A percentile compares a stretch with the other conserved stretches of the same genome.
These are phyloP conservation scores for Microcebus tavaratra DNA, from an alignment of 2,113 vertebrate species.

Conservation along the genomic window DNA sequence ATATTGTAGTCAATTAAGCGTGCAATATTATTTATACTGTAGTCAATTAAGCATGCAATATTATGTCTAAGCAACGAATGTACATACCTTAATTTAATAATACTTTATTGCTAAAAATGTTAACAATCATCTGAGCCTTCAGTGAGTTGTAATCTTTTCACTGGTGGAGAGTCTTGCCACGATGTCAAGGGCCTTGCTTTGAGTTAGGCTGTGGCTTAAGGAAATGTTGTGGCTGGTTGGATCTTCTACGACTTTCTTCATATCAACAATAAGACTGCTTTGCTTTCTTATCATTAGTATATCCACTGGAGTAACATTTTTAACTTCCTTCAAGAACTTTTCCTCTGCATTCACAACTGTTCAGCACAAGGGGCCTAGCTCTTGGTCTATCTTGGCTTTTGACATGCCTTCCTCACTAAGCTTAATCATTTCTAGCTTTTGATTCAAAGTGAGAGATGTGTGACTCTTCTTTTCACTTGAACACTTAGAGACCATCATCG, in stretches of 20 bases:
- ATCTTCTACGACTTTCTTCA: neutral
- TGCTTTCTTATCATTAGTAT: neutral
- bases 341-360: neutral
- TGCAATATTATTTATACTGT: neutral
- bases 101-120: neutral
- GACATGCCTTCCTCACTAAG: neutral
- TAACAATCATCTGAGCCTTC: neutral
- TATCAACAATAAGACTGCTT: neutral
- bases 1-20: neutral
- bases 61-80: neutral
- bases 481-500: neutral
- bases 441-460: neutral
- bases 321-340: neutral
- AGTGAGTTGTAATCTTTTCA: neutral
- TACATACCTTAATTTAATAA: neutral
- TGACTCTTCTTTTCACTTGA: neutral
- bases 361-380: neutral
- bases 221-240: neutral
- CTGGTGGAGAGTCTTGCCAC: neutral
- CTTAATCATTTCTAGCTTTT: neutral
- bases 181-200: neutral
- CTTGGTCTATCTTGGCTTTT: neutral
- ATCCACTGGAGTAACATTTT: neutral
- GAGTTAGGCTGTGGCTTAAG: neutral
- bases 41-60: neutral